phyloP scores from a whole-genome alignment of 2,113 vertebrate genomes.

The Entelurus aequoreus region DNA sequence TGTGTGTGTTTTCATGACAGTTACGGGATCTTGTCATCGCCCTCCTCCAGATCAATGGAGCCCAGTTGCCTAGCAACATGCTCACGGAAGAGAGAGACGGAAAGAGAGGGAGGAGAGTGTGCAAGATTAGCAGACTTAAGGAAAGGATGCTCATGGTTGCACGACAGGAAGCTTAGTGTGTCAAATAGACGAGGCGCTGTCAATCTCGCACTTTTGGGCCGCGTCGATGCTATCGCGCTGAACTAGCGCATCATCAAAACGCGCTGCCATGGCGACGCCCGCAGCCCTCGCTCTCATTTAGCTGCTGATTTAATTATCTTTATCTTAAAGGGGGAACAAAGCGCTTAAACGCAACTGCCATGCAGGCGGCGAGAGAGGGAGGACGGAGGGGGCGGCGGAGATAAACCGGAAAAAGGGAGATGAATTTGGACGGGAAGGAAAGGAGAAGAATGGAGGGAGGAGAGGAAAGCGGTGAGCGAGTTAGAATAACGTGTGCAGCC shows the following conservation, averaged over 20 bases:
- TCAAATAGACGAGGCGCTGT: constrained; percentile 36
- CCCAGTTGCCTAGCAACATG: constrained; percentile 72
- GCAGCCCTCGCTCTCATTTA: constrained; percentile 57
- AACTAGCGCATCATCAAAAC: constrained; percentile 57
- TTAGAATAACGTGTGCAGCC: constrained; percentile 68
- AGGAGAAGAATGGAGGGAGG: constrained; percentile 32
- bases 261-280: constrained; percentile 51
- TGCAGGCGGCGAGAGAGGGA: constrained; percentile 13
- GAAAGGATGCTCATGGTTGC: constrained; percentile 51
- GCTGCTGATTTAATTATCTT: constrained; percentile 71
- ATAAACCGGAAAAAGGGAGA: constrained; percentile 13
- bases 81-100: constrained; percentile 52
- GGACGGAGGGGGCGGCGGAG: neutral
- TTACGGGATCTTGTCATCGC: constrained; percentile 69
- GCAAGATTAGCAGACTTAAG: constrained; percentile 53
- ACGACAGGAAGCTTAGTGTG: constrained; percentile 50
- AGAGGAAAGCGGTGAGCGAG: constrained; percentile 58
- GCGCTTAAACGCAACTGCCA: constrained; percentile 55
- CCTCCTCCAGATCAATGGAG: constrained; percentile 70
- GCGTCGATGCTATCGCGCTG: constrained; percentile 58
- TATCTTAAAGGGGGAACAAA: constrained; percentile 67
- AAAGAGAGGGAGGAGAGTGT: constrained; percentile 22
- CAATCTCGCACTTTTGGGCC: constrained; percentile 40
- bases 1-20: constrained; percentile 60
- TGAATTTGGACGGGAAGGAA: constrained; percentile 43